A percentile compares a stretch with the other conserved stretches of the same genome.
These are phyloP conservation scores for Pocillopora verrucosa DNA, from an alignment of 64 coral and sea anemone species.

Conservation along the genomic window DNA sequence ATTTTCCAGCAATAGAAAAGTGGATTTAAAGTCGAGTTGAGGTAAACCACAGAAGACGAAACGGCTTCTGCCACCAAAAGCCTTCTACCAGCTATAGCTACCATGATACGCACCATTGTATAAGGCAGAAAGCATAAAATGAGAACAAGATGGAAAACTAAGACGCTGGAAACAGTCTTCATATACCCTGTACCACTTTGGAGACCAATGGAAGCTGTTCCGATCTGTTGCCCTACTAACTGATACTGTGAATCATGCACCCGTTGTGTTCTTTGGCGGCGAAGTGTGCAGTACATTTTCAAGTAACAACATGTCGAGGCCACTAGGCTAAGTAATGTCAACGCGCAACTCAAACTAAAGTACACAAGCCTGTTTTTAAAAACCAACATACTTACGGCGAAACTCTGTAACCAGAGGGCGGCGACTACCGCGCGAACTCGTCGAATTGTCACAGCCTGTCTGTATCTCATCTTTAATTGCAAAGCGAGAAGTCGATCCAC, in stretches of 20 bases:
- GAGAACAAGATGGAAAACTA: not conserved
- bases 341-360: not conserved
- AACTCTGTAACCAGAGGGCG: not conserved
- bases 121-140: not conserved
- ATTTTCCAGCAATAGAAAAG: not conserved
- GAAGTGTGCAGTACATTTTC: not conserved
- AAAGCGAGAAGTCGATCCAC: constrained; percentile 51
- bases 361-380: not conserved
- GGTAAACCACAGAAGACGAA: not conserved
- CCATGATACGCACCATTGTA: not conserved
- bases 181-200: not conserved
- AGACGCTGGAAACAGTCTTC: not conserved
- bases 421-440: not conserved
- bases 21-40: not conserved
- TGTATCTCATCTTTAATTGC: constrained; percentile 35
- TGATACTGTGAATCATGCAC: not conserved
- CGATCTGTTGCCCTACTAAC: not conserved
- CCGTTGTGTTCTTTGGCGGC: not conserved
- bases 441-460: constrained; percentile 21
- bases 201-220: not conserved
- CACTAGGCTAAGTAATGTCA: not conserved
- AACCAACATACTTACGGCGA: not conserved
- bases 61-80: not conserved
- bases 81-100: not conserved
- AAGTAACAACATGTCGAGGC: not conserved